Evolutionary conservation across 1,140 invertebrate genomes (phyloP).

Genomic region (Hesperophylax magnus): DNA sequence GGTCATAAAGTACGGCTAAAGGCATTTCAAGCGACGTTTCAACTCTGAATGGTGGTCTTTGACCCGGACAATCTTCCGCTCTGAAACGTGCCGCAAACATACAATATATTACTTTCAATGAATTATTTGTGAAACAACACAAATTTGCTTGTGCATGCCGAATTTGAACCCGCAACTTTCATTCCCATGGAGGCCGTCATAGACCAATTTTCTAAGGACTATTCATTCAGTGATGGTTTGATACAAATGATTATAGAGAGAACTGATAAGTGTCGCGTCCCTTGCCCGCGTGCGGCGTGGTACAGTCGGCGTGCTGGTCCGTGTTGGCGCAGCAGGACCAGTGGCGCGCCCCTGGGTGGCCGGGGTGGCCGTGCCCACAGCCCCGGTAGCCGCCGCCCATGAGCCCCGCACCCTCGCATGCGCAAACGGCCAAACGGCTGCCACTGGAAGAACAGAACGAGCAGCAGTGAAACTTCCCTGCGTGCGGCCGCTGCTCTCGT

Average conservation of each 20-base stretch:
- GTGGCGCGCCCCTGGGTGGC: constrained; percentile 82
- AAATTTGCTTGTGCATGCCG: no score
- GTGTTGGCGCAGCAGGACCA: constrained; percentile 86
- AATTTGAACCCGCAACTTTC: no score
- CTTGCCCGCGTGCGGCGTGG: constrained; percentile 59
- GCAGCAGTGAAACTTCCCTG: constrained; percentile 83
- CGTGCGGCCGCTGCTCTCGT: constrained; percentile 72
- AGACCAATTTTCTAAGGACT: no score
- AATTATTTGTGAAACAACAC: no score
- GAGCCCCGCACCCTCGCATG: constrained; percentile 78
- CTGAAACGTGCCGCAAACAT: no score
- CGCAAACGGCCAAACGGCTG: constrained; percentile 76
- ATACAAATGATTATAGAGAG: constrained; percentile 62
- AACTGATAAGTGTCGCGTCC: constrained; percentile 68
- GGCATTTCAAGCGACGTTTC: no score
- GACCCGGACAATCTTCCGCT: no score
- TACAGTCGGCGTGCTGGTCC: constrained; percentile 72
- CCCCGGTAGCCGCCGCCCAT: constrained; percentile 82
- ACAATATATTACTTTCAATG: no score
- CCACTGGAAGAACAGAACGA: constrained; percentile 86
- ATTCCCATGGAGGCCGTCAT: no score
- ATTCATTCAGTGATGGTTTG: no score
- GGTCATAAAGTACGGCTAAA: no score
- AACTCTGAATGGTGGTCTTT: no score
- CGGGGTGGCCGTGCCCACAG: constrained; percentile 84